These are phyloP conservation scores for Crocodylus rhombifer DNA, from an alignment of 2,797 vertebrate genomes.

Conservation along the genomic window DNA sequence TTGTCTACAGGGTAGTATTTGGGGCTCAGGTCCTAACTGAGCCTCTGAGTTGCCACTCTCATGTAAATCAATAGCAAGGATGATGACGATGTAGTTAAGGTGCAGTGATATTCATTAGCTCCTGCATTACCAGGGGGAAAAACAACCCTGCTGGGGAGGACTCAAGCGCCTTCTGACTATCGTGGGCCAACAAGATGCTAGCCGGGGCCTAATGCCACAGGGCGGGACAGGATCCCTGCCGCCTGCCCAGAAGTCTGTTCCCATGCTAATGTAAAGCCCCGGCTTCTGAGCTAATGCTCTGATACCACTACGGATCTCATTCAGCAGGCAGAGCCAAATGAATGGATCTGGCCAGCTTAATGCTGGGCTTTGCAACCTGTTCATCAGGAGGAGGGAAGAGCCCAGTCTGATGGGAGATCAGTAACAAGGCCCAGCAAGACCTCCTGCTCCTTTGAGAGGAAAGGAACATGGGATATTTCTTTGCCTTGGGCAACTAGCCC, in stretches of 20 bases:
- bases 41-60: not conserved
- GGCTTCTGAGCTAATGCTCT: not conserved
- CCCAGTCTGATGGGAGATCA: not conserved
- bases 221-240: not conserved
- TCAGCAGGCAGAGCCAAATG: not conserved
- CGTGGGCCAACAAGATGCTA: not conserved
- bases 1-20: too few relatives aligned
- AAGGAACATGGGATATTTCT: slow-evolving; percentile 23
- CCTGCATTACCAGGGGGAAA: not conserved
- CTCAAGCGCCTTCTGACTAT: not conserved
- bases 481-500: slow-evolving; percentile 54
- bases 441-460: not conserved
- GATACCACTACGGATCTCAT: not conserved
- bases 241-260: not conserved
- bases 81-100: too few relatives aligned
- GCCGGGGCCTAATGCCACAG: not conserved
- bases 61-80: too few relatives aligned
- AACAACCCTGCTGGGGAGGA: not conserved
- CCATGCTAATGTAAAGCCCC: fast-evolving
- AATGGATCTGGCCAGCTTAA: not conserved
- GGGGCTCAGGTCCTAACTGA: not conserved
- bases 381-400: not conserved
- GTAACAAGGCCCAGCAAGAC: not conserved
- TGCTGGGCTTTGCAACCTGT: not conserved
- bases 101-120: not conserved